Percentiles rank a stretch among this genome's conserved stretches.
Evolutionary conservation across 2,888 invertebrate genomes (phyloP).

Genomic region (Dolichopus griseipennis): DNA sequence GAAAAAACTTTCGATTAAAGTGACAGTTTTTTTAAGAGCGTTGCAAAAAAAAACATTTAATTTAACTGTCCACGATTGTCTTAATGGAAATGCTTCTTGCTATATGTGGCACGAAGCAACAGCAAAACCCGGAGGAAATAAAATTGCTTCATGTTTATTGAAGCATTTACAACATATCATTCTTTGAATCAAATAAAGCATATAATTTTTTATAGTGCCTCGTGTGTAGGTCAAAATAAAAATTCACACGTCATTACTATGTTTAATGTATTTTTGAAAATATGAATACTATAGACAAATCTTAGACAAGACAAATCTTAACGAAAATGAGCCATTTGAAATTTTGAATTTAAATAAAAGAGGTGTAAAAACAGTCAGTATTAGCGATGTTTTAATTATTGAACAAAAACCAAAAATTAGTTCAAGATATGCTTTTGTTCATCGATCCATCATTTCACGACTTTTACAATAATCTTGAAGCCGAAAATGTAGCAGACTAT

Average conservation of each 20-base stretch:
- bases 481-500: no score
- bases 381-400: conserved; percentile 13
- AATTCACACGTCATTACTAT: background rate
- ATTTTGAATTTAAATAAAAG: no score
- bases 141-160: background rate
- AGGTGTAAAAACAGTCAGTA: no score
- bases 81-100: background rate
- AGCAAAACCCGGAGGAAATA: background rate
- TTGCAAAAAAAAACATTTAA: background rate
- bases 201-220: background rate
- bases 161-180: background rate
- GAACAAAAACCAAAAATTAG: no score
- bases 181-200: background rate
- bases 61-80: background rate
- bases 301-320: background rate
- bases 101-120: background rate
- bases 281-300: no score
- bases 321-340: no score
- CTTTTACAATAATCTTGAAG: no score
- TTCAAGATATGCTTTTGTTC: no score
- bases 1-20: no score
- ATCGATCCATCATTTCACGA: no score
- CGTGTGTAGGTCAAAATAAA: background rate
- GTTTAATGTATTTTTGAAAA: no score
- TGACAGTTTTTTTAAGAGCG: no score